Base-by-base conservation (phyloP, 2,113 vertebrate genomes). In the Oreochromis niloticus region DNA sequence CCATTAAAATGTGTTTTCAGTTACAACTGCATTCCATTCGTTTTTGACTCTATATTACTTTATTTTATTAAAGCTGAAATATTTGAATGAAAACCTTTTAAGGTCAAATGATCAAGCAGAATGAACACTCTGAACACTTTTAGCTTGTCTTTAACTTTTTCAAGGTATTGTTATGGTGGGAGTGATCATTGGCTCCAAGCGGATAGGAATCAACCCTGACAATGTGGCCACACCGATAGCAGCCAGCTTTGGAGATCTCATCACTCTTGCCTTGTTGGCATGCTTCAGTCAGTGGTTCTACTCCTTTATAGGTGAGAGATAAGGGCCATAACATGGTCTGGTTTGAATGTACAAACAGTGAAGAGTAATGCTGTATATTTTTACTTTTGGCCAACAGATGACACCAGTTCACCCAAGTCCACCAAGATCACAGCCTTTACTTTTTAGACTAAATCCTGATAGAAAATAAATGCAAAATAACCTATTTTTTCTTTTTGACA, bases 171-270 rank as follows among this genome's bases (percentile, higher is more conserved):
- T 98, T 84, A 99, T 98, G 97, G 97, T 98, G 24, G 97, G 95
- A 0, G 96, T 99, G 57, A 98, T 99, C 85, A 88, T 98, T 1
- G 97, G 97, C 36, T 97, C 97, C 39, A 97, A 97, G 82, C 97
- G 96, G 84, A 54, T 98, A 8, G 97, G 98, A 52, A 95, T 99
- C 87, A 99, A 99, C 92, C 99, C 99, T 7, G 99, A 99, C 94
- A 99, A 99, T 17, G 96, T 99, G 0, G 98, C 98, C 75, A 99
- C 98, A 6, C 98, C 98, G 16, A 97, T 99, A 57, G 99, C 99
- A 4, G 98, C 98, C 13, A 98, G 98, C 94, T 98, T 99, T 52
- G 99, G 98, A 56, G 99, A 99, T 93, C 93, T 99, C 85, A 97
- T 98, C 93, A 98, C 98, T 3, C 94, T 99, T 30, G 97, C 97